Base-by-base conservation (phyloP, 2,113 vertebrate genomes). In the Cebidichthys violaceus region DNA sequence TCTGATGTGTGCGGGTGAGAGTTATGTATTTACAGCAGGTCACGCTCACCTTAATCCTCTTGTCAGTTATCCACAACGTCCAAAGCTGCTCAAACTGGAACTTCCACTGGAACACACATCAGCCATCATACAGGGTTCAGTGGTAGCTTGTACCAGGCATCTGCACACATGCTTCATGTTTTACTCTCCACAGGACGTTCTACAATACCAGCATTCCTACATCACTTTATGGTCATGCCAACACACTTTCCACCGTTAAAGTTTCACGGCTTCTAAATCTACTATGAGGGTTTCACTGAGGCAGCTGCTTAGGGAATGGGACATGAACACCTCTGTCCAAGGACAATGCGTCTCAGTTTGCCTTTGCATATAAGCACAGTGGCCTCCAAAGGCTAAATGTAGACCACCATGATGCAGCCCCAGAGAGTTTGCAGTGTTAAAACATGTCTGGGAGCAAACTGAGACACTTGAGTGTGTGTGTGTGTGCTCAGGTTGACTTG, bases 151-250 rank as follows among this genome's bases (percentile, higher is more conserved):
- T 82, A 82, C 79, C 94, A 91, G 94, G 94, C 92, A 96, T 92
- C 92, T 95, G 90, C 78, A 22, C 92, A 90, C 84, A 84, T 86
- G 90, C 65, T 91, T 71, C 77, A 78, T 89, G 82, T 92, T 92
- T 94, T 83, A 92, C 83, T 81, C 62, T 59, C 18, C 50, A 73
- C 84, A 86, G 84, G 88, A 86, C 70, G 68, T 78, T 84, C 72
- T 75, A 82, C 85, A 86, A 85, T 85, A 88, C n/a, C 75, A 45
- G 64, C 85, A 67, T 88, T 80, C 57, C 89, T 87, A 77, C 14
- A 86, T 93, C 88, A 89, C 91, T 91, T 84, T 90, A 93, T 93
- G 94, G 91, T 94, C 92, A 92, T 91, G 85, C 90, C 95, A 95
- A 95, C 93, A 94, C 92, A 89, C 61, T 93, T 93, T 89, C 87